Conservation (phyloP, 2,113 vertebrate genomes). For the Pedionomus torquatus region DNA sequence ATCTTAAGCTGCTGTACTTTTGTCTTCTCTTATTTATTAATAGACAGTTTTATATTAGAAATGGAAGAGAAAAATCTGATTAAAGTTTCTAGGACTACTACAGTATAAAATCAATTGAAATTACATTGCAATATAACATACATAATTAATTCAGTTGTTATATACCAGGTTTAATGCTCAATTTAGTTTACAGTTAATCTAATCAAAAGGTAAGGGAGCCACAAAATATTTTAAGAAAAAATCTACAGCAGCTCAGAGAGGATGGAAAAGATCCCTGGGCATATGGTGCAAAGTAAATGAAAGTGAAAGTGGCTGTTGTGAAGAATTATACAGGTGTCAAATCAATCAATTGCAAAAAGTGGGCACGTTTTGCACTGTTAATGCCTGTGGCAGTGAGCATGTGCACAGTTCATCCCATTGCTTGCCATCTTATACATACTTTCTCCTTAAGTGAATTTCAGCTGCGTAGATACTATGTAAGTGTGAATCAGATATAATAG, state of each 20-base stretch:
- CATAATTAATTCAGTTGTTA: background rate
- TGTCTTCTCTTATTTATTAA: conserved; percentile 5
- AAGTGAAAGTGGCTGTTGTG: background rate
- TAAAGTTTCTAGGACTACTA: conserved; percentile 1
- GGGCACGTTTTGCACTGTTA: background rate
- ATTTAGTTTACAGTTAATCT: conserved; percentile 16
- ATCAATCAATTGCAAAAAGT: background rate
- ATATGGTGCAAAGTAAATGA: background rate
- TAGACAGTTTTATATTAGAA: background rate
- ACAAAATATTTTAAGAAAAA: background rate
- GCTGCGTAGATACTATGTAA: background rate
- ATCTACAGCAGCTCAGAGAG: background rate
- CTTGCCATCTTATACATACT: background rate
- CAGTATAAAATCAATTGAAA: conserved; percentile 29
- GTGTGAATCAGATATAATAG: background rate
- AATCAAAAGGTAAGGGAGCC: background rate
- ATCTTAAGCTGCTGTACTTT: background rate
- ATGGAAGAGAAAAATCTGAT: conserved; percentile 6
- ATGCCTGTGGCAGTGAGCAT: background rate
- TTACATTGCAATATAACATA: background rate
- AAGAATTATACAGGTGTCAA: background rate
- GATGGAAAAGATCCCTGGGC: background rate
- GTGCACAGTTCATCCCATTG: background rate
- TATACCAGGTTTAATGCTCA: conserved; percentile 8
- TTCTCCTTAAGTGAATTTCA: background rate